Conservation (phyloP, 1,140 invertebrate genomes). For the Apis cerana region DNA sequence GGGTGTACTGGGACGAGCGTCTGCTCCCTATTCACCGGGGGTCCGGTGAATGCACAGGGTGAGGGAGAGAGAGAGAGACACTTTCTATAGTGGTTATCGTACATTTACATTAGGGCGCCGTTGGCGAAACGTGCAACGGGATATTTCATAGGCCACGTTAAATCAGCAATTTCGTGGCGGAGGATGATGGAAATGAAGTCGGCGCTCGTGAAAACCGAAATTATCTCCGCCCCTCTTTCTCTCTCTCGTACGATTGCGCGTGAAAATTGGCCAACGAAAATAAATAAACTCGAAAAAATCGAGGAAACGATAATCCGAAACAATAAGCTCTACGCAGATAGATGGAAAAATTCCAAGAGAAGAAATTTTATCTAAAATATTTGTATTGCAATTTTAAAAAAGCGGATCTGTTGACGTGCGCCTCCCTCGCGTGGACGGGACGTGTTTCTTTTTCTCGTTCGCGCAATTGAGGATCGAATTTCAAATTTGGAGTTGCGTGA, state of each 20-base stretch:
- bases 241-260: background rate
- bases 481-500: background rate
- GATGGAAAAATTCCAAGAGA: no score
- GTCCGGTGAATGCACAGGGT: constrained; percentile 58
- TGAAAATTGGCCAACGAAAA: background rate
- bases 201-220: background rate
- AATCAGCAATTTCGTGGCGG: constrained; percentile 41
- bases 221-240: no score
- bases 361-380: no score
- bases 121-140: background rate
- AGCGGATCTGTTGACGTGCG: no score
- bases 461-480: no score
- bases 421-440: no score
- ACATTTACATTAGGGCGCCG: constrained; percentile 69
- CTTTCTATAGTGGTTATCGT: constrained; percentile 69
- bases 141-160: constrained; percentile 48
- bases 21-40: constrained; percentile 42
- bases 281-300: background rate
- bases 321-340: no score
- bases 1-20: background rate
- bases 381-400: no score
- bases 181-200: background rate
- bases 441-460: no score
- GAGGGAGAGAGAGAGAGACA: constrained; percentile 39
- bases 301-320: background rate